Conservation (phyloP, 2,797 vertebrate genomes). For the Bradypodion ventrale region DNA sequence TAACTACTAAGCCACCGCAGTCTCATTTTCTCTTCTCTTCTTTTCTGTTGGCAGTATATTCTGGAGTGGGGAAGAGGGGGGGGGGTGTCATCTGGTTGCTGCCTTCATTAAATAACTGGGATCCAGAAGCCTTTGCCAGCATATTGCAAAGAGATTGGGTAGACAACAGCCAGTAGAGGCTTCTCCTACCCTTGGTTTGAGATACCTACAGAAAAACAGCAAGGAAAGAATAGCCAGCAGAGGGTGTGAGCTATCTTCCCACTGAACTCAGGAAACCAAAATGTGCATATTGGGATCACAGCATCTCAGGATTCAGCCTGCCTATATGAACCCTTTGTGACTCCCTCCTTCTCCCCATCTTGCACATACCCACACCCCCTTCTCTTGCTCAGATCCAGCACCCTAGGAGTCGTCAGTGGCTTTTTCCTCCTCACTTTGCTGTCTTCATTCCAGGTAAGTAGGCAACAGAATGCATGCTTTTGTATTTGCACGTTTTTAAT, state of each 20-base stretch:
- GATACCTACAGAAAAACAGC: not conserved
- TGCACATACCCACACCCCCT: not conserved
- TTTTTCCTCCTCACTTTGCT: not conserved
- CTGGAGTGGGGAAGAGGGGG: not conserved
- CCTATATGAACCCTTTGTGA: not conserved
- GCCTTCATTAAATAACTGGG: not conserved
- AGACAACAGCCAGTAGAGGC: not conserved
- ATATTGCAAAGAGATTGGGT: too few species aligned
- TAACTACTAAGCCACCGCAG: too few species aligned
- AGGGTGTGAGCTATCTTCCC: not conserved
- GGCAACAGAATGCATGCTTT: not conserved
- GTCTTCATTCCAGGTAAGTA: slow-evolving; percentile 28
- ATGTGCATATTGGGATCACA: not conserved
- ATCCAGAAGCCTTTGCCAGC: not conserved
- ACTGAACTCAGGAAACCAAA: not conserved
- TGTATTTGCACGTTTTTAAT: not conserved
- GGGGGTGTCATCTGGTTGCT: not conserved
- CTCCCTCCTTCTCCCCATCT: not conserved
- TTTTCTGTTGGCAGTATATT: not conserved
- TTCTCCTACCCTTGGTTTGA: not conserved
- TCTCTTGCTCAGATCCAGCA: not conserved
- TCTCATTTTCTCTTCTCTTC: too few species aligned
- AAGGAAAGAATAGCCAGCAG: slow-evolving; percentile 8
- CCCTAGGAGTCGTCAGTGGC: not conserved
- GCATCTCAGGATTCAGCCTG: not conserved